Base-by-base conservation (phyloP, 1,140 invertebrate genomes). In the Heterodera schachtii region DNA sequence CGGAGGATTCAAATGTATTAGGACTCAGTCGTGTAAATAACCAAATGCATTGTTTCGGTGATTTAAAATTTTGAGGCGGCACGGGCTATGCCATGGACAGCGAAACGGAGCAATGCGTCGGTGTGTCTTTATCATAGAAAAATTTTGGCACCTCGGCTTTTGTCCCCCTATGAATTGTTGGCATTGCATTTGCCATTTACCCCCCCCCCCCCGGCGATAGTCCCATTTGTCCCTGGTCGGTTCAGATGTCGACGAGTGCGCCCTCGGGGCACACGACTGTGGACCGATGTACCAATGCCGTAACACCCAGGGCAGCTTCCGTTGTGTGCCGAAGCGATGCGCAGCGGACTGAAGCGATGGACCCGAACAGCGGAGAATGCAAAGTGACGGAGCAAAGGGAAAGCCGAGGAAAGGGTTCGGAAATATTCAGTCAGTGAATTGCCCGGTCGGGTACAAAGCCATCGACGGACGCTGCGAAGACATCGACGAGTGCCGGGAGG, bases 51-150 rank as follows among this genome's bases (percentile, higher is more conserved):
- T 43, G 21, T 64, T 44, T 64, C 8, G n/a, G n/a, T 6, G 16
- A 49, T 16, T 44, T 47, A 5, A 44, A 52, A n/a, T 76, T 76
- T 76, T 21, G 57, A 66, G 75, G 75, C 47, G 97, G 97, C 0
- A 98, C 96, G 0, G 97, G 97, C 0, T 98, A 98, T 88, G 96
- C 95, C 0, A 90, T 98, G 3, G 96, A 98, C 88, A 93, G 94
- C 8, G 93, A 93, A 11, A 94, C 94, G 4, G 94, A 95, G 79
- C 91, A 93, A 81, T 98, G 96, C 90, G 94, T 95, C 92, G 94
- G 94, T 95, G 90, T 86, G 87, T 57, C 69, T 19, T 84, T 43
- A 2, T 75, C 1, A 31, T 31, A 31, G 0, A 31, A 31, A 31
- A 31, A 8, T 52, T 52, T 52, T 2, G 49, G 6, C 11, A 11